Conservation (phyloP, 2,888 invertebrate genomes). For the Phortica magna region DNA sequence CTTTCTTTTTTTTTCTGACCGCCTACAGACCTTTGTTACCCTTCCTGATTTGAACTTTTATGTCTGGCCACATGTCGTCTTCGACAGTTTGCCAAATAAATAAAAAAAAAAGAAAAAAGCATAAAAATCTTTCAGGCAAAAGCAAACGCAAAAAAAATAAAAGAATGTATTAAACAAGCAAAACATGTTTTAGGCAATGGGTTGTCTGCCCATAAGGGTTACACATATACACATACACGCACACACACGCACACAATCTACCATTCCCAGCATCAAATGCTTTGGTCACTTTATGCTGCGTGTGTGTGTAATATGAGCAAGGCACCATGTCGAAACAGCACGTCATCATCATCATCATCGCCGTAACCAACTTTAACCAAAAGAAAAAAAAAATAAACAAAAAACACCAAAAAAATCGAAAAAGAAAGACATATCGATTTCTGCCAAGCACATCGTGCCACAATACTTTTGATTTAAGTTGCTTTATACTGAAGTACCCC, state of each 20-base stretch:
- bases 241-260: constrained; percentile 11
- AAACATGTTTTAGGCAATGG: constrained; percentile 49
- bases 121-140: constrained; percentile 52
- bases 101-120: constrained; percentile 32
- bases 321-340: constrained; percentile 38
- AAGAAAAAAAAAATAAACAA: constrained; percentile 53
- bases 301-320: background rate
- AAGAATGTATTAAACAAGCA: constrained; percentile 57
- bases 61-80: constrained; percentile 65
- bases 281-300: background rate
- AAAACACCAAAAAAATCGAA: constrained; percentile 52
- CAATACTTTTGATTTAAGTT: background rate
- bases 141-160: constrained; percentile 62
- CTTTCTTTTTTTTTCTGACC: background rate
- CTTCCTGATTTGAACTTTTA: constrained; percentile 67
- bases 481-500: background rate
- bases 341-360: constrained; percentile 56
- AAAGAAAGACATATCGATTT: constrained; percentile 56
- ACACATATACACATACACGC: constrained; percentile 48
- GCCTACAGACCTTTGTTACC: constrained; percentile 46
- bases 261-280: constrained; percentile 24
- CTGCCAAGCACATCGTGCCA: constrained; percentile 28
- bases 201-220: constrained; percentile 60
- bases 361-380: constrained; percentile 49
- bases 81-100: constrained; percentile 41